These are phyloP conservation scores for Ciconia maguari DNA, from an alignment of 2,113 vertebrate genomes.

Conservation along the genomic window DNA sequence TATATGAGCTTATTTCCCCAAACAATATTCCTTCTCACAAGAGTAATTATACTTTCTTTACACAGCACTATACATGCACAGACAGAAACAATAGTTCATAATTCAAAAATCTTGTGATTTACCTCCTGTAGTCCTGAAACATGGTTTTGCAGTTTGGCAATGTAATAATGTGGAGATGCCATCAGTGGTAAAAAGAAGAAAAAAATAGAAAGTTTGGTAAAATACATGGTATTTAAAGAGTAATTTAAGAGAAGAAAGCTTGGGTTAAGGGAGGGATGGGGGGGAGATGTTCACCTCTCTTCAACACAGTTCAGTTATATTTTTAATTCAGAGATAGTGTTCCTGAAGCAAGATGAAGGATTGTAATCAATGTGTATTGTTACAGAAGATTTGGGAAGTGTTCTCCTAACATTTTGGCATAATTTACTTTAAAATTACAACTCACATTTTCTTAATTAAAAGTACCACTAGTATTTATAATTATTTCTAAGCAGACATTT, in stretches of 20 bases:
- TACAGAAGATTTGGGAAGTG: not conserved
- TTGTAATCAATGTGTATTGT: not conserved
- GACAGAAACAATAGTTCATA: not conserved
- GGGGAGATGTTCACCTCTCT: not conserved
- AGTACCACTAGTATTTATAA: not conserved
- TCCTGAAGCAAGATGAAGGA: not conserved
- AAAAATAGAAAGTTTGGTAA: not conserved
- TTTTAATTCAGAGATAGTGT: not conserved
- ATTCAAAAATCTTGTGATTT: not conserved
- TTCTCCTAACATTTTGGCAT: not conserved
- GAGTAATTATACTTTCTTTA: not conserved
- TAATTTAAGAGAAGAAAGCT: not conserved
- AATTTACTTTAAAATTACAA: not conserved
- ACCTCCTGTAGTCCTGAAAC: not conserved
- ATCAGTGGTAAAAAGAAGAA: not conserved
- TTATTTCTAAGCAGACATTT: not conserved
- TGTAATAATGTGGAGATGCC: not conserved
- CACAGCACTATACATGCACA: not conserved
- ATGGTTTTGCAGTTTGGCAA: not conserved
- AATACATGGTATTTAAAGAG: not conserved
- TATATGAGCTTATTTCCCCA: not conserved
- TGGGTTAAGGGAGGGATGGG: accelerated
- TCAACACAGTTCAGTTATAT: not conserved
- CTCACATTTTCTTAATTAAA: not conserved
- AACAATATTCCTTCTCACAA: not conserved